Evolutionary conservation across 2,113 vertebrate genomes (phyloP), one percentile per base, ranked within the genome.

Genomic region (Chroicocephalus ridibundus): DNA sequence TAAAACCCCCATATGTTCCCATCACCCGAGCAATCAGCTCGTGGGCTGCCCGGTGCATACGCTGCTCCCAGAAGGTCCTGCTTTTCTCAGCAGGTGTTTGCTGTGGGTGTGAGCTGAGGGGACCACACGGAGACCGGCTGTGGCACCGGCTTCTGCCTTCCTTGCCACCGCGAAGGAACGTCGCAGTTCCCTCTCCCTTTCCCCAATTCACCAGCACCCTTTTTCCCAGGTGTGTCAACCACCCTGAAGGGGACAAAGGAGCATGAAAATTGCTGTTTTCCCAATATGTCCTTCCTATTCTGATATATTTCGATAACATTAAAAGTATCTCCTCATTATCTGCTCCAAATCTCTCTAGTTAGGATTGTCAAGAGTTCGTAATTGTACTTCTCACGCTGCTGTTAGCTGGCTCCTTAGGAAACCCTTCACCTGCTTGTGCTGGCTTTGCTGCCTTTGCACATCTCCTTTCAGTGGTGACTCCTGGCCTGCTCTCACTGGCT

Each of bases 21-120:
- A 34, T 31, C 29, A 29, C 51, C 34, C 0, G 0, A 47, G n/a
- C 1, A 0, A 60, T 36, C n/a, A 13, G 58, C 76, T 60, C 2
- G 0, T 31, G 68, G 38, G 29, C 3, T 71, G n/a, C 47, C 64
- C 55, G 15, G 40, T 9, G 29, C 14, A 12, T 10, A 49, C 1
- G 6, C 52, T 75, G 36, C 69, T 96, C 69, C 80, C 77, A n/a
- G 57, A 81, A 86, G 15, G n/a, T 81, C 25, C 61, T n/a, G 27
- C 18, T 54, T 82, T 44, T 38, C 65, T 68, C 80, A 81, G 74
- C 49, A 64, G 54, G 38, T 32, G 66, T 51, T 89, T 82, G 77
- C 27, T 40, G 55, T 66, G 79, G 20, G 9, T 42, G n/a, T 61
- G 74, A 64, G 55, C 68, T 9, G 38, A 79, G 47, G n/a, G 61